Evolutionary conservation across 2,888 invertebrate species (phyloP), one percentile per base, ranked within the genome.

Genomic region (Mactromeris polynyma): DNA sequence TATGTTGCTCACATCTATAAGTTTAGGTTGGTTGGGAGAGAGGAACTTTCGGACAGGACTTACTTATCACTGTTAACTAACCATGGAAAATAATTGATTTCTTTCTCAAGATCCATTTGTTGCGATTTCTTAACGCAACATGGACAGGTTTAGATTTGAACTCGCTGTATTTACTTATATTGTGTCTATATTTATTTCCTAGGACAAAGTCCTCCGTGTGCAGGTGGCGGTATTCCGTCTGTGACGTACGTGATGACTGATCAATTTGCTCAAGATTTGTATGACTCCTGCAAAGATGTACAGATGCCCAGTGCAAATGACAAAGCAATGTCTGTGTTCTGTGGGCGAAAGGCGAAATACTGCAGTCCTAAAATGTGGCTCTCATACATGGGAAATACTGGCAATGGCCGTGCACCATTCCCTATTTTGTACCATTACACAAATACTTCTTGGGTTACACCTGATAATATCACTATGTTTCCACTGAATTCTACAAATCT

Each of bases 261-360:
- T 9, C 97, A 97, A 1, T 99, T 98, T 96, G 97, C 98, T 89
- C 97, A 98, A 83, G 98, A 97, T 19, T 98, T 97, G 93, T 99
- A 97, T 96, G 97, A 98, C 93, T 99, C 99, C 0, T 99, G 99
- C 96, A 97, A 97, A 94, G 98, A 98, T 97, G 98, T 98, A 0
- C 98, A 98, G 94, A 97, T 98, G 93, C 98, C 99, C 0, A 98
- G 98, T 58, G 97, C 98, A 0, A 98, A 98, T 84, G 97, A 94
- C 81, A 94, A 94, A 93, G 99, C 98, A 0, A 94, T 99, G 92
- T 98, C 98, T 96, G 84, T 98, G 6, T 98, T 99, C 98, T 99
- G 99, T 96, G 98, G 98, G 0, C 98, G 98, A 1, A 86, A 90
- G 14, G 98, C 98, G 0, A 97, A 97, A 31, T 97, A 97, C 92